phyloP scores from a whole-genome alignment of 2,113 vertebrate genomes.

The Lanius ludovicianus region DNA sequence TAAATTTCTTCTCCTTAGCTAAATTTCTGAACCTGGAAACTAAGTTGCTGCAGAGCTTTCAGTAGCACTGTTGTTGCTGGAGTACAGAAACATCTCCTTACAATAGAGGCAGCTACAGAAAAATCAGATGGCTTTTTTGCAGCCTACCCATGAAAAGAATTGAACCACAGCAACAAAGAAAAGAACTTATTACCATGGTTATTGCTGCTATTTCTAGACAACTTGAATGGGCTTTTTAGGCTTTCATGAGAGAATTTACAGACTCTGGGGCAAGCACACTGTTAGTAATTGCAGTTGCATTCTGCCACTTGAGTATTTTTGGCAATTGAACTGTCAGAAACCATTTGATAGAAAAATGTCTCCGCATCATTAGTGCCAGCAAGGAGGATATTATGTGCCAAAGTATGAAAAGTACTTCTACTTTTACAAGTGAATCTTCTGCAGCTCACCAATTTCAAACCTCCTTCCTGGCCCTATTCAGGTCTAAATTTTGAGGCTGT shows the following conservation, averaged over 20 bases:
- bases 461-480: not conserved
- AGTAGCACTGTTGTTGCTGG: not conserved
- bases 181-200: constrained; percentile 70
- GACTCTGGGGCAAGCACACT: constrained; percentile 60
- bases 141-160: constrained; percentile 57
- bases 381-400: constrained; percentile 37
- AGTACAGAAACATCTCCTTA: constrained; percentile 36
- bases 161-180: constrained; percentile 61
- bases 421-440: constrained; percentile 21
- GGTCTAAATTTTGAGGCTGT: not conserved
- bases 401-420: constrained; percentile 25
- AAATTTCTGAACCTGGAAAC: not conserved
- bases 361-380: constrained; percentile 50
- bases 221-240: constrained; percentile 51
- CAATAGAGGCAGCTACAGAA: constrained; percentile 42
- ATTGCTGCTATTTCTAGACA: constrained; percentile 69
- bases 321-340: constrained; percentile 65
- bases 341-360: constrained; percentile 58
- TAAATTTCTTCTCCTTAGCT: not conserved
- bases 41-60: not conserved
- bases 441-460: not conserved
- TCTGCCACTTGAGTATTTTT: constrained; percentile 66
- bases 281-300: constrained; percentile 61
- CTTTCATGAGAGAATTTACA: constrained; percentile 61
- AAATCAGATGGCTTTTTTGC: constrained; percentile 43